Evolutionary conservation across 2,113 vertebrate species (phyloP), one percentile per base, ranked within the genome.

Genomic region (Eubucco bourcierii): DNA sequence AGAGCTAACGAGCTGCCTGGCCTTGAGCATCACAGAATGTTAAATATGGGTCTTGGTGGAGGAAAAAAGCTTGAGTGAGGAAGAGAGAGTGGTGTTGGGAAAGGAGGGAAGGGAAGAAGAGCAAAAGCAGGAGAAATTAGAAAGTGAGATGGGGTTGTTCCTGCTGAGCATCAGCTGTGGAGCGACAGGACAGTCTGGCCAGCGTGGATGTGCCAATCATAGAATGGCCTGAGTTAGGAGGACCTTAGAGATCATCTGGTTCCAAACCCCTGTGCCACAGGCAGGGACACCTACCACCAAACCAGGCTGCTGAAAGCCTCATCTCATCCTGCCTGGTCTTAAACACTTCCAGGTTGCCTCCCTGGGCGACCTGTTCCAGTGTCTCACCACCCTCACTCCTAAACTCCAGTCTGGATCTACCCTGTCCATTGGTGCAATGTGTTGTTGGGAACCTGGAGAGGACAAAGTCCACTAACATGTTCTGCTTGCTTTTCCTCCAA

Each of bases 1-100:
- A 80, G 75, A 93, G 94, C 92, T 96, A 96, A 97, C 73, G 88
- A 96, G 94, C 90, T 6, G 75, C 34, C 92, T 97, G 94, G 94
- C 96, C 96, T 96, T 88, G 93, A 94, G 83, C 90, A 65, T 74
- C 66, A 87, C 74, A 84, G 94, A 95, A 93, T 95, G 92, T 81
- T 96, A 93, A 95, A 80, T 88, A 86, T 4, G 8, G 41, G 55
- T 80, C 88, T 87, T 60, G 73, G 46, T 84, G 53, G 60, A 80
- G 64, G 44, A 46, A 71, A 91, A 91, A 89, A 86, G 50, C 66
- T 90, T 6, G 11, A 87, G 41, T 7, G 46, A 87, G 90, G 87
- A 70, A 61, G 61, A 66, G 73, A 74, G 23, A 44, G 23, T 0
- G 1, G 28, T 0, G 0, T 12, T 66, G 75, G 14, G 68, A 55